Percentiles rank a stretch among this genome's conserved stretches.
phyloP scores from a whole-genome alignment of 2,113 vertebrate genomes.

The Cololabis saira region DNA sequence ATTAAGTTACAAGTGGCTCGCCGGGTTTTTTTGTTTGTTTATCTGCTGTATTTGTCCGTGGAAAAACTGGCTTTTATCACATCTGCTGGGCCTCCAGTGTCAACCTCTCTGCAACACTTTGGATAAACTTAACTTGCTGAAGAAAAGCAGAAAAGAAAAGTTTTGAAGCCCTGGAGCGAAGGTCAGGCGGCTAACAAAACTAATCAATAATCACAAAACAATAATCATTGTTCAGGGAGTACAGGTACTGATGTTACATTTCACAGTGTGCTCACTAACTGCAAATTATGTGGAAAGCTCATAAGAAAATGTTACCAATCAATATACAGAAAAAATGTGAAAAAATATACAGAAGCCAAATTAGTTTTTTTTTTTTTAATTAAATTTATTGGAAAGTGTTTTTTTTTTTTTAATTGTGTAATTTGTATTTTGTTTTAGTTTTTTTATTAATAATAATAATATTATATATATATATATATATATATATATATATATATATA shows the following conservation, averaged over 20 bases:
- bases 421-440: no score
- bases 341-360: no score
- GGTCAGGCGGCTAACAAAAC: constrained; percentile 11
- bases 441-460: no score
- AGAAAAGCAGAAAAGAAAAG: constrained; percentile 24
- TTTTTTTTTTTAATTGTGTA: no score
- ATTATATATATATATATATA: no score
- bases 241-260: background rate
- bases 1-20: constrained; percentile 5
- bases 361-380: no score
- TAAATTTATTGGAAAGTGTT: no score
- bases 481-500: no score
- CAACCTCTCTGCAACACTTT: constrained; percentile 28
- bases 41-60: constrained; percentile 49
- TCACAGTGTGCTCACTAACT: background rate
- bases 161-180: constrained; percentile 1
- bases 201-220: constrained; percentile 12
- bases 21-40: constrained; percentile 43
- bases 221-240: background rate
- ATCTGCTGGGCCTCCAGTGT: constrained; percentile 49
- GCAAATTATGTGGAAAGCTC: no score
- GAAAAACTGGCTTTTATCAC: constrained; percentile 43
- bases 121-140: constrained; percentile 11
- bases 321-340: no score
- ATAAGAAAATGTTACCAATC: no score